These are phyloP conservation scores for Epinephelus moara DNA, from an alignment of 2,113 vertebrate species.

Conservation along the genomic window DNA sequence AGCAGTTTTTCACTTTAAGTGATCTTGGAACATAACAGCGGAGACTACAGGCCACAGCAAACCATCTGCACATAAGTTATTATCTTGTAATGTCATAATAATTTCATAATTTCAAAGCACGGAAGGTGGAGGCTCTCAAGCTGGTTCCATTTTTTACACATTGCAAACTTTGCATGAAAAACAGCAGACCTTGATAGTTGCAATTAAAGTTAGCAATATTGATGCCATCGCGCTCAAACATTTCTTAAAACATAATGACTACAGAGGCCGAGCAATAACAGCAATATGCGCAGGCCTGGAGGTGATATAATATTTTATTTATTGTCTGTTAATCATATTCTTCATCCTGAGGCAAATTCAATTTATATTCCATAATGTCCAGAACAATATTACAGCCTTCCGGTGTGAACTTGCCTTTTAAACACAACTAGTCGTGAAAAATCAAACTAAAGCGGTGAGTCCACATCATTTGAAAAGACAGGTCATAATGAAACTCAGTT, in stretches of 20 bases:
- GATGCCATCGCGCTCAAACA: not conserved
- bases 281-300: slow-evolving; percentile 29
- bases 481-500: slow-evolving; percentile 15
- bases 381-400: slow-evolving; percentile 57
- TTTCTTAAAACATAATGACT: slow-evolving; percentile 10
- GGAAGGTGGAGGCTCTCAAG: too few species aligned
- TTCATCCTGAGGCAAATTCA: slow-evolving; percentile 64
- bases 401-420: slow-evolving; percentile 53
- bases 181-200: not conserved
- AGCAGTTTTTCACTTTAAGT: not conserved
- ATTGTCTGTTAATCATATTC: slow-evolving; percentile 73
- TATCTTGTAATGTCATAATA: not conserved
- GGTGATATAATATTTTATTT: slow-evolving; percentile 55
- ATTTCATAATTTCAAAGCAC: not conserved
- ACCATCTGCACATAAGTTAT: not conserved
- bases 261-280: slow-evolving; percentile 36
- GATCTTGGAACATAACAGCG: not conserved
- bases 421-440: slow-evolving; percentile 32
- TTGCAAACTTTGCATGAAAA: not conserved
- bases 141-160: not conserved
- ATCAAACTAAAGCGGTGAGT: slow-evolving; percentile 5
- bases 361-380: slow-evolving; percentile 58
- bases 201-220: not conserved
- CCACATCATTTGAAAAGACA: slow-evolving; percentile 1
- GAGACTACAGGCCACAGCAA: not conserved